A percentile compares a stretch with the other conserved stretches of the same genome.
These are phyloP conservation scores for Ormyrus pomaceus DNA, from an alignment of 2,888 invertebrate species.

Conservation along the genomic window DNA sequence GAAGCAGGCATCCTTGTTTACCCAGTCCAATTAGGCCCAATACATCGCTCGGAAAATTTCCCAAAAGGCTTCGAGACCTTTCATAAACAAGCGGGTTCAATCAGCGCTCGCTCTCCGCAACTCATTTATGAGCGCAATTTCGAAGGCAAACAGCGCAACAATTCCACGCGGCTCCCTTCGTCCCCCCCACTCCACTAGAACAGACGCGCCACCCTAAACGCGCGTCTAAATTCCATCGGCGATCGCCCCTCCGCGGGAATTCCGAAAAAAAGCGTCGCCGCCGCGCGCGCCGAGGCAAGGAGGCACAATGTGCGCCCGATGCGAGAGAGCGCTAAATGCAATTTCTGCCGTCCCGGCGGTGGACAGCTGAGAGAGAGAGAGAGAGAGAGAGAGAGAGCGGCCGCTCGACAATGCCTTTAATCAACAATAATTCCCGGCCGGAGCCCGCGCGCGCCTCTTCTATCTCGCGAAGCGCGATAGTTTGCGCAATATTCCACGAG, in stretches of 20 bases:
- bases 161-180: conserved; percentile 20
- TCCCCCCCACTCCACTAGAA: not conserved
- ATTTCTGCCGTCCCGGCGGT: conserved; percentile 15
- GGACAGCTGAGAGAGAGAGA: not conserved
- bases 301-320: not conserved
- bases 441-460: conserved; percentile 38
- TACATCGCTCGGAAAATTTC: not conserved
- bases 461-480: not conserved
- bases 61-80: conserved; percentile 11
- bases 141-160: conserved; percentile 47
- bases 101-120: conserved; percentile 12
- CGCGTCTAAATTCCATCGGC: not conserved
- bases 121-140: conserved; percentile 29
- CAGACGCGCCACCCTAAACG: not conserved
- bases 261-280: not conserved
- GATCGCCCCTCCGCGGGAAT: not conserved
- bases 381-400: not conserved
- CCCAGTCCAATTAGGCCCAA: too few species aligned
- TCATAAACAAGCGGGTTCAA: conserved; percentile 34
- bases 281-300: not conserved
- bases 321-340: conserved; percentile 34
- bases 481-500: conserved; percentile 41
- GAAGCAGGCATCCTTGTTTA: too few species aligned
- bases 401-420: conserved; percentile 70
- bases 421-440: conserved; percentile 70